phyloP scores from a whole-genome alignment of 2,888 invertebrate species.

The Himalopsyche anomala region DNA sequence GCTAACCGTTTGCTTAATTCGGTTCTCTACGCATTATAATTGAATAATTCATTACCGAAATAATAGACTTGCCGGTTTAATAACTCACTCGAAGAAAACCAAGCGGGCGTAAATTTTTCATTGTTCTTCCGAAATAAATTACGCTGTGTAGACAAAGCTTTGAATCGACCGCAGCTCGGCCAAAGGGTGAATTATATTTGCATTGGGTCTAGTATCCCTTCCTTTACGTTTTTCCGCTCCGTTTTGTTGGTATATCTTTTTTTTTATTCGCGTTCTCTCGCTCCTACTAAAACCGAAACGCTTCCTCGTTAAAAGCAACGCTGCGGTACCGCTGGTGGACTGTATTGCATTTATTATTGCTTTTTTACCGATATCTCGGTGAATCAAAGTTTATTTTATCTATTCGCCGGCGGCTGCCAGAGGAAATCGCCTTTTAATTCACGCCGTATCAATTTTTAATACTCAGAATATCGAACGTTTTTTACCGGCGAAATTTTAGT shows the following conservation, averaged over 20 bases:
- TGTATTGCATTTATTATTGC: slow-evolving; percentile 60
- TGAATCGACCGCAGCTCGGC: slow-evolving; percentile 46
- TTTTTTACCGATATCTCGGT: slow-evolving; percentile 53
- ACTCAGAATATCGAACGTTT: not conserved
- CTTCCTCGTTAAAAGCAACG: slow-evolving; percentile 53
- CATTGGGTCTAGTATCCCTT: slow-evolving; percentile 48
- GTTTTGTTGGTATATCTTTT: slow-evolving; percentile 32
- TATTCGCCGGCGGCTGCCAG: not conserved
- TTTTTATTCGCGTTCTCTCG: slow-evolving; percentile 48
- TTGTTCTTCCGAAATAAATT: slow-evolving; percentile 26
- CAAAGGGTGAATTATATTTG: slow-evolving; percentile 56
- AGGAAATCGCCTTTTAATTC: not conserved
- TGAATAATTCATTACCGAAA: slow-evolving; percentile 19
- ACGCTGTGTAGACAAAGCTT: slow-evolving; percentile 13
- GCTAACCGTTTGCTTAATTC: too few relatives aligned
- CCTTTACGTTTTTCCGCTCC: slow-evolving; percentile 44
- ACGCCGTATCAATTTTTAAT: slow-evolving; percentile 15
- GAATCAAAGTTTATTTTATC: slow-evolving; percentile 26
- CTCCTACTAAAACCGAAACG: slow-evolving; percentile 50
- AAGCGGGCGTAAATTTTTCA: slow-evolving; percentile 34
- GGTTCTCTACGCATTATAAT: not conserved
- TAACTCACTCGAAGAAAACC: slow-evolving; percentile 26
- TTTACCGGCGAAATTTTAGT: too few relatives aligned
- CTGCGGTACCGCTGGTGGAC: slow-evolving; percentile 39
- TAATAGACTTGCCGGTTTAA: slow-evolving; percentile 17